These are phyloP conservation scores for Engraulis encrasicolus DNA, from an alignment of 2,113 vertebrate genomes.

Conservation along the genomic window DNA sequence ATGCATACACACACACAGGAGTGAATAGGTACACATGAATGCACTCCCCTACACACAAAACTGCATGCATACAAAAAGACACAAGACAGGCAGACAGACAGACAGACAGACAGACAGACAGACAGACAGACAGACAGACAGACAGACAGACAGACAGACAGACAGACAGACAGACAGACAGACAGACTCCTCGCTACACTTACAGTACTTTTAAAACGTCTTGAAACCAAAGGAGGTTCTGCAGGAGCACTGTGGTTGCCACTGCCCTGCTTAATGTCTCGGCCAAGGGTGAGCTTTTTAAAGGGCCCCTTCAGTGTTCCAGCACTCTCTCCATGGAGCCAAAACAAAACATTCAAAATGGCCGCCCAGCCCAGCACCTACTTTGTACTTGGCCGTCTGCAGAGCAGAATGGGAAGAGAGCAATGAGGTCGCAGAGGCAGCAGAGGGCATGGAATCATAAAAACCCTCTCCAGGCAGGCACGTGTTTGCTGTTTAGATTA, in stretches of 20 bases:
- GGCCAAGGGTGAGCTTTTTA: not conserved
- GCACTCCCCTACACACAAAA: not conserved
- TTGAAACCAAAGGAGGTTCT: not conserved
- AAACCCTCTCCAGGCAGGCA: too few species aligned
- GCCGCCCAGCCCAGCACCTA: not conserved
- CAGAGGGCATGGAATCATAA: too few species aligned
- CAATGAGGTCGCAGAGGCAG: not conserved
- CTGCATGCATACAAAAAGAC: not conserved
- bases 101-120: not conserved
- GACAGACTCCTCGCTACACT: not conserved
- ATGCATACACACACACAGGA: not conserved
- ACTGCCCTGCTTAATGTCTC: not conserved
- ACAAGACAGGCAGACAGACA: slow-evolving; percentile 8
- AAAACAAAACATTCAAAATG: slow-evolving; percentile 17
- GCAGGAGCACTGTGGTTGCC: not conserved
- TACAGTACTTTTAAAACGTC: not conserved
- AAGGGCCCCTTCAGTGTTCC: not conserved
- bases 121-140: slow-evolving; percentile 9
- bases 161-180: not conserved
- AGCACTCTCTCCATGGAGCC: not conserved
- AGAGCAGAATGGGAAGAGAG: not conserved
- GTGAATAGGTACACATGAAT: not conserved
- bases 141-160: not conserved
- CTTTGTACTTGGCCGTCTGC: not conserved
- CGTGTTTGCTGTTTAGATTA: not conserved